These are phyloP conservation scores for Falco berigora DNA, from an alignment of 2,797 vertebrate genomes.

Conservation along the genomic window DNA sequence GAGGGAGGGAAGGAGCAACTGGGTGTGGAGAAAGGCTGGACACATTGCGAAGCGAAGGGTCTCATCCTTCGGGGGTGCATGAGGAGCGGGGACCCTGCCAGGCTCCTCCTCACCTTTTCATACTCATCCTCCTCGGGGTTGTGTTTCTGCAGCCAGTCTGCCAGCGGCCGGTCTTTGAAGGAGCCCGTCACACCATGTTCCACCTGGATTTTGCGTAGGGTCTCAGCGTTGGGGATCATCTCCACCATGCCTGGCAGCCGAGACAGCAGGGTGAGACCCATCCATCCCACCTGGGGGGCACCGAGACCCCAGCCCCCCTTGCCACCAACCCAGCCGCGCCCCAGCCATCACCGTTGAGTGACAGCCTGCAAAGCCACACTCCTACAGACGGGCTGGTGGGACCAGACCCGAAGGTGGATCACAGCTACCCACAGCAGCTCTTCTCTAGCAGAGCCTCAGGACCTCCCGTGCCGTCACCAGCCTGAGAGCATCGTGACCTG, in stretches of 20 bases:
- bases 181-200: slow-evolving; percentile 95
- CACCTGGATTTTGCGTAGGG: slow-evolving; percentile 94
- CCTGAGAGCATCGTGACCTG: accelerated
- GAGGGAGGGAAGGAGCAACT: not conserved
- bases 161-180: slow-evolving; percentile 91
- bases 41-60: accelerated
- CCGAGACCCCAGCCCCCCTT: not conserved
- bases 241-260: slow-evolving; percentile 88
- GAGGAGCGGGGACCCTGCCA: not conserved
- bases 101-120: slow-evolving; percentile 82
- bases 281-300: not conserved
- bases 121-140: slow-evolving; percentile 92
- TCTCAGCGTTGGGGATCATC: slow-evolving; percentile 95
- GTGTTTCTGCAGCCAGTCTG: slow-evolving; percentile 95
- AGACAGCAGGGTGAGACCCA: not conserved
- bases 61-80: accelerated
- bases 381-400: not conserved
- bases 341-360: accelerated
- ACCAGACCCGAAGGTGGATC: not conserved
- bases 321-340: not conserved
- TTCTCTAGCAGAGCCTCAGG: not conserved
- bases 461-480: not conserved
- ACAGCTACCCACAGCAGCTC: not conserved
- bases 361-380: not conserved
- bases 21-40: not conserved